phyloP scores from a whole-genome alignment of 2,888 invertebrate species.

The Epirrhoe tristata region DNA sequence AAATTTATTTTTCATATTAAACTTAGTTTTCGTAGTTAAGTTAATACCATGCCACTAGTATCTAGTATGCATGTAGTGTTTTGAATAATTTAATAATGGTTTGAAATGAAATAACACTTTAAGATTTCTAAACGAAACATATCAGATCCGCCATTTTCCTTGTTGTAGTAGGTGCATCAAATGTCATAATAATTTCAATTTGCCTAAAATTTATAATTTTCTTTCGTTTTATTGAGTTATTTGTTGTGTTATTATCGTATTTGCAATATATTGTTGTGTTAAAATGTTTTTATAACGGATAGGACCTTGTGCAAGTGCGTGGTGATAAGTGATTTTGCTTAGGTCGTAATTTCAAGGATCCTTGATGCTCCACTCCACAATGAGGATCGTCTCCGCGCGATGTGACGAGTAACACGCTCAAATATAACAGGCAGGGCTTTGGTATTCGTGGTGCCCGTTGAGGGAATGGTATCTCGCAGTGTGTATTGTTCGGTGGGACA shows the following conservation, averaged over 20 bases:
- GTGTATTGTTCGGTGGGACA: slow-evolving; percentile 62
- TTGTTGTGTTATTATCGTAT: slow-evolving; percentile 60
- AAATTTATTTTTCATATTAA: no score
- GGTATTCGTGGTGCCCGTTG: slow-evolving; percentile 53
- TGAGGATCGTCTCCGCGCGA: slow-evolving; percentile 77
- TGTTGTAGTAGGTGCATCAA: slow-evolving; percentile 85
- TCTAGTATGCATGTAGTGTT: no score
- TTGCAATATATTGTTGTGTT: slow-evolving; percentile 55
- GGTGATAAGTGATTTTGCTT: slow-evolving; percentile 63
- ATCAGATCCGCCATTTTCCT: slow-evolving; percentile 80
- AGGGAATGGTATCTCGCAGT: slow-evolving; percentile 48
- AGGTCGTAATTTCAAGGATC: slow-evolving; percentile 79
- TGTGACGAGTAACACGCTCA: slow-evolving; percentile 75
- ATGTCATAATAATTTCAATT: slow-evolving; percentile 85
- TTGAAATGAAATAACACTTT: not conserved
- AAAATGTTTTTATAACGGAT: slow-evolving; percentile 56
- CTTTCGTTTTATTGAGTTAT: slow-evolving; percentile 75
- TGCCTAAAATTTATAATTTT: slow-evolving; percentile 73
- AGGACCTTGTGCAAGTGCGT: slow-evolving; percentile 50
- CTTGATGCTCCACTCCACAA: slow-evolving; percentile 76
- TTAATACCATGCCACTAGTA: no score
- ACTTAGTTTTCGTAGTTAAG: no score
- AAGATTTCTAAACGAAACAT: slow-evolving; percentile 48
- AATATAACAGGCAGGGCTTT: slow-evolving; percentile 52
- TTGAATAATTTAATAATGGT: no score